Conservation (phyloP, 2,888 invertebrate genomes). For the Limnephilus lunatus region DNA sequence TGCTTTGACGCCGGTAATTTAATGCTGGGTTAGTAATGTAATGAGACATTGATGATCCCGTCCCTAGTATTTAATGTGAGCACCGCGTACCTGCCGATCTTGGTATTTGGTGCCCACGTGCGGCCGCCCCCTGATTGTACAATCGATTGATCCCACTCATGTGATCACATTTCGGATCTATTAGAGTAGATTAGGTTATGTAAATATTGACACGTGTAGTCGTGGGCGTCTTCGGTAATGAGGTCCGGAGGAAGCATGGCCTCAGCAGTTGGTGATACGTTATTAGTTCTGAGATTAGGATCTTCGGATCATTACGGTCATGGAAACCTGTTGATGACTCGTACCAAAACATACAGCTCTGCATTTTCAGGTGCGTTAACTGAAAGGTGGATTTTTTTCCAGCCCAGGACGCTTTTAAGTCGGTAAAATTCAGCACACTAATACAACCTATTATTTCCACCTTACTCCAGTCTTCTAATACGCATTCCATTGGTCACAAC, state of each 20-base stretch:
- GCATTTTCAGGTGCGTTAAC: neutral
- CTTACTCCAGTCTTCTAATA: too few relatives aligned
- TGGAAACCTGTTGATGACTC: neutral
- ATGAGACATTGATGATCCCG: neutral
- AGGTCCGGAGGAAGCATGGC: neutral
- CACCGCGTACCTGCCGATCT: neutral
- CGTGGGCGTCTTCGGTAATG: neutral
- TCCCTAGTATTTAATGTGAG: neutral
- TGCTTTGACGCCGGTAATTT: neutral
- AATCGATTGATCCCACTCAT: neutral
- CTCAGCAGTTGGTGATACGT: neutral
- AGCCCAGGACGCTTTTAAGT: too few relatives aligned
- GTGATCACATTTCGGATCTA: neutral
- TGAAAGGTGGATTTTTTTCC: neutral
- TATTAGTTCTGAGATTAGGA: neutral
- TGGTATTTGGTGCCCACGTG: neutral
- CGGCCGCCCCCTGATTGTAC: neutral
- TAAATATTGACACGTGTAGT: neutral
- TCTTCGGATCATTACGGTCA: neutral
- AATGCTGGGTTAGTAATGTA: neutral
- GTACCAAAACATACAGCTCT: neutral
- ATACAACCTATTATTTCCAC: too few relatives aligned
- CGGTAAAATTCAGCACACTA: too few relatives aligned
- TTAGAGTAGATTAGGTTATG: constrained; percentile 2
- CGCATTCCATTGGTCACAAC: too few relatives aligned